Evolutionary conservation across 2,888 invertebrate species (phyloP), one percentile per base, ranked within the genome.

Genomic region (Sinotaia quadrata): DNA sequence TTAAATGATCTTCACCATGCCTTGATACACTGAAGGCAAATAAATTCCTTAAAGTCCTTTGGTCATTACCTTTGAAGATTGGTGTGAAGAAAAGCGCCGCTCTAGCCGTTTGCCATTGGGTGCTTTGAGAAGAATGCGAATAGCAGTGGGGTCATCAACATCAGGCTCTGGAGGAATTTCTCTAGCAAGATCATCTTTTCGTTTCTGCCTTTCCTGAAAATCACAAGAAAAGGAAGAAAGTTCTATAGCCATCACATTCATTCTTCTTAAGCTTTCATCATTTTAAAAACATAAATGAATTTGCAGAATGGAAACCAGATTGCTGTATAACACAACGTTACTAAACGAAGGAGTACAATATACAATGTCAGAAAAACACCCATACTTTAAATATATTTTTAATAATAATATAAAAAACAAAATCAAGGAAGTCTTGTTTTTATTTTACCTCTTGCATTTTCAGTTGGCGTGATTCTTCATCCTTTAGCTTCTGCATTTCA

Each of bases 71-170:
- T 94, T 92, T 70, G 96, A 90, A 73, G 95, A 94, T 88, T 96
- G 92, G 44, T 91, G 89, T 85, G 92, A 91, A 29, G 93, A 91
- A 90, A 98, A 98, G 79, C 96, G 91, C 71, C 98, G 90, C 80
- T 96, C 96, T 75, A 98, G 91, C 15, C 97, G 91, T 73, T 92
- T 92, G 60, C 98, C 98, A 84, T 93, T 92, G 7, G 97, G 98
- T 84, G 98, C 91, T 82, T 97, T 96, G 81, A 98, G 94, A 65
- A 97, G 93, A 74, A 98, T 91, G 84, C 93, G 93, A 72, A 97
- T 92, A 0, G 93, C 91, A 81, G 93, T 91, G 1, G 92, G 91
- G 80, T 91, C 89, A 67, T 91, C 91, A n/a, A 91, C 80, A 74
- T 92, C 90, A 4, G 97, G 97, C 88, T 97, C 97, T 0, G 89